Evolutionary conservation across 2,113 vertebrate genomes (phyloP).

Genomic region (Piprites chloris): DNA sequence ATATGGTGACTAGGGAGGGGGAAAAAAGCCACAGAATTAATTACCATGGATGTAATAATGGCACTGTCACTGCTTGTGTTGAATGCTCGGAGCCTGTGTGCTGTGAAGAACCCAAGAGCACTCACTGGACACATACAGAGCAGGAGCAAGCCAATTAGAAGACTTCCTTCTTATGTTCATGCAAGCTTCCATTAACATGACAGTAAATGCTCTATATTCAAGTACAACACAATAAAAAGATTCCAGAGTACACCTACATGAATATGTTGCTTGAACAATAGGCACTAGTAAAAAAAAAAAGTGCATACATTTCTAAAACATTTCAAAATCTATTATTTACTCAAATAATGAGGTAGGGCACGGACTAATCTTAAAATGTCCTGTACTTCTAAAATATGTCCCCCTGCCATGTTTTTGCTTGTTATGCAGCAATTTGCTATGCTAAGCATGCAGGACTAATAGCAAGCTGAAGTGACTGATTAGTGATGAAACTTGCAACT

Average conservation of each 20-base stretch:
- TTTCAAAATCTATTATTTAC: background rate
- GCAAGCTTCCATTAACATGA: background rate
- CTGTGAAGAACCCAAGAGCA: background rate
- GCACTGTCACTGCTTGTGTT: background rate
- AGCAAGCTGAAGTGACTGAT: conserved; percentile 8
- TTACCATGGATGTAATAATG: background rate
- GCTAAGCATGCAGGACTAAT: background rate
- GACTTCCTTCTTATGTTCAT: background rate
- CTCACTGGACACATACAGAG: background rate
- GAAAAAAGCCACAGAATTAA: background rate
- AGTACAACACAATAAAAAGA: background rate
- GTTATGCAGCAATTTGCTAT: conserved; percentile 15
- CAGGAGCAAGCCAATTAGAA: background rate
- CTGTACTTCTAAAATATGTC: background rate
- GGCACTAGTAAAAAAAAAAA: background rate
- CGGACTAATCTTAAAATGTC: background rate
- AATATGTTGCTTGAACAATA: background rate
- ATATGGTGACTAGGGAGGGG: background rate
- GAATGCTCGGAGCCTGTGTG: background rate
- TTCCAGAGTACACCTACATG: background rate
- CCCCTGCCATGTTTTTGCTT: background rate
- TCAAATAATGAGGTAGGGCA: background rate
- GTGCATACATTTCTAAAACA: background rate
- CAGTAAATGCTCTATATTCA: background rate
- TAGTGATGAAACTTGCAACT: conserved; percentile 2